A percentile compares a stretch with the other conserved stretches of the same genome.
Conservation (phyloP, 2,113 vertebrate genomes). For the Centrocercus urophasianus region DNA sequence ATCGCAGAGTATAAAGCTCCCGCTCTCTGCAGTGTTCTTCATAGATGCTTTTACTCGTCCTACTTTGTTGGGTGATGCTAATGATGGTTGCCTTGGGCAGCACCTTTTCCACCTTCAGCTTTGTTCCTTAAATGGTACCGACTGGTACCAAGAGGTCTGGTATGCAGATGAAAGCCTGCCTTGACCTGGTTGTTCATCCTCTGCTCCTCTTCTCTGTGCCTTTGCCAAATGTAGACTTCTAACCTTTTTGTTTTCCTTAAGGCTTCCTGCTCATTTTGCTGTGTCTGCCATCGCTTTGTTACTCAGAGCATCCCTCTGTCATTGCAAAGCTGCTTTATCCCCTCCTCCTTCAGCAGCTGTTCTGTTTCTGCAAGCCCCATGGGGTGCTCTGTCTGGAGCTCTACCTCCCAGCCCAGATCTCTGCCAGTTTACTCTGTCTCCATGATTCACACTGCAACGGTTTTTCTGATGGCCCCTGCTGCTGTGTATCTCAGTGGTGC, state of each 20-base stretch:
- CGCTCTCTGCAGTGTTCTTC: not conserved
- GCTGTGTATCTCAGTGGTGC: not conserved
- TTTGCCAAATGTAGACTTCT: not conserved
- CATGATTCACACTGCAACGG: not conserved
- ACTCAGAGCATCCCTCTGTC: not conserved
- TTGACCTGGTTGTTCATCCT: not conserved
- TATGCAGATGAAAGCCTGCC: not conserved
- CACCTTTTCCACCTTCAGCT: not conserved
- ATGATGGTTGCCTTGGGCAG: not conserved
- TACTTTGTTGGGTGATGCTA: not conserved
- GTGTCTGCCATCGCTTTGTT: not conserved
- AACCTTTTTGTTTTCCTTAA: not conserved
- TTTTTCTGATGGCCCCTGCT: not conserved
- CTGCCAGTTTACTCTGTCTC: not conserved
- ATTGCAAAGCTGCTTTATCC: not conserved
- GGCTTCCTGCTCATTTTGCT: not conserved
- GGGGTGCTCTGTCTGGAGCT: slow-evolving; percentile 52
- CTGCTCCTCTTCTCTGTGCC: not conserved
- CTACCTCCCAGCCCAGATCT: slow-evolving; percentile 14
- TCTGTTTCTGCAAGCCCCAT: not conserved
- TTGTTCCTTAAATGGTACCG: not conserved
- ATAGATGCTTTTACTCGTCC: not conserved
- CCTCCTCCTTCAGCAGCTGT: slow-evolving; percentile 35
- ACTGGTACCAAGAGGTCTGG: not conserved
- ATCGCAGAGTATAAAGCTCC: fast-evolving